A percentile compares a stretch with the other conserved stretches of the same genome.
phyloP scores from a whole-genome alignment of 2,113 vertebrate species.

The Pachycephala philippinensis region DNA sequence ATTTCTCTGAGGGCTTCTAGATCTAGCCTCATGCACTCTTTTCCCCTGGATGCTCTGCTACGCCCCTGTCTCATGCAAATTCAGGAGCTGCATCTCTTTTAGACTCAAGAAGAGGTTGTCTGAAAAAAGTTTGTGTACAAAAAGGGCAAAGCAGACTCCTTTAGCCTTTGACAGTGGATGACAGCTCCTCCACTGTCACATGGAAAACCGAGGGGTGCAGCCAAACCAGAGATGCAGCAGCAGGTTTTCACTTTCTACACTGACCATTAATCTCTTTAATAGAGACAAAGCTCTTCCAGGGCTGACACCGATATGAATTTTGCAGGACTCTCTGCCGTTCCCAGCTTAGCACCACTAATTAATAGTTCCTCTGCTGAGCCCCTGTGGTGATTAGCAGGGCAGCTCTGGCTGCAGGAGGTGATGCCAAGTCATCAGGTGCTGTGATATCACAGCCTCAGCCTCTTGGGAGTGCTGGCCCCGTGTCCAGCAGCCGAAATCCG shows the following conservation, averaged over 20 bases:
- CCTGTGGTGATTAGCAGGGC: background rate
- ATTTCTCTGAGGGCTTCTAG: conserved; percentile 42
- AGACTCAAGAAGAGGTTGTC: background rate
- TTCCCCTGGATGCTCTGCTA: background rate
- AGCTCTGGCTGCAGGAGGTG: background rate
- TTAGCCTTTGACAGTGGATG: background rate
- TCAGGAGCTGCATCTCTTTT: conserved; percentile 19
- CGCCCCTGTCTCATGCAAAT: background rate
- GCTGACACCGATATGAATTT: background rate
- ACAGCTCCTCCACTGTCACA: background rate
- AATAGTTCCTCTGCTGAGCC: background rate
- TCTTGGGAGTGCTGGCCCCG: background rate
- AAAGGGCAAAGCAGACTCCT: background rate
- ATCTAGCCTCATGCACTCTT: background rate
- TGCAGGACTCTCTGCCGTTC: background rate
- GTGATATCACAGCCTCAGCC: background rate
- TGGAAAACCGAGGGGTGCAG: background rate
- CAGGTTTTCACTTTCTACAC: background rate
- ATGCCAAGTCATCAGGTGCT: background rate
- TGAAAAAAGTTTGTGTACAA: background rate
- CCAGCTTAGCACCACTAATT: background rate
- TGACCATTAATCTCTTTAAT: background rate
- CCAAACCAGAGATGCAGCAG: background rate
- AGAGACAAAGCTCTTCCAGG: background rate
- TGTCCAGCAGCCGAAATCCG: background rate